These are phyloP conservation scores for Chaetops frenatus DNA, from an alignment of 2,113 vertebrate genomes.

Conservation along the genomic window DNA sequence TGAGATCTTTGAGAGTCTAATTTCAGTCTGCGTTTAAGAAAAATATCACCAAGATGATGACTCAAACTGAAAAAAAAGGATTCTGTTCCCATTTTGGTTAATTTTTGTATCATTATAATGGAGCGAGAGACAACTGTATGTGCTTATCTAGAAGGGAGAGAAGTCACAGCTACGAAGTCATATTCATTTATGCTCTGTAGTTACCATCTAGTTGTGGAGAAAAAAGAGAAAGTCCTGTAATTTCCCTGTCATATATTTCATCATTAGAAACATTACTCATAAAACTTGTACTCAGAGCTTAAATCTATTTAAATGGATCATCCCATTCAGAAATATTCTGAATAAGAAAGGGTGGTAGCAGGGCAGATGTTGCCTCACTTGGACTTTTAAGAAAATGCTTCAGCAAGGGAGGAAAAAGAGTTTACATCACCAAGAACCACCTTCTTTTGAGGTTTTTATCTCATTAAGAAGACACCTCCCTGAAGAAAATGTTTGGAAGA, in stretches of 20 bases:
- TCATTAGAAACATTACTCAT: background rate
- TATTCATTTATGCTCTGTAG: background rate
- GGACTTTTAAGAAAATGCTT: background rate
- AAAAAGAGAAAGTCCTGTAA: background rate
- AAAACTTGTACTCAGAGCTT: background rate
- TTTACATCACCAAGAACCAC: background rate
- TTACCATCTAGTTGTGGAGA: background rate
- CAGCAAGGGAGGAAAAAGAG: background rate
- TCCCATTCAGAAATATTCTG: background rate
- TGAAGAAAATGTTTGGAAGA: background rate
- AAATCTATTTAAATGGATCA: background rate
- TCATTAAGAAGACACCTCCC: background rate
- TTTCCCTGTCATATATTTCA: background rate
- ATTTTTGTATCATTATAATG: background rate
- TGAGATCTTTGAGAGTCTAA: background rate
- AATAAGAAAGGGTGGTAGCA: background rate
- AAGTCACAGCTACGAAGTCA: background rate
- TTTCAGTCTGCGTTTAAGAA: background rate
- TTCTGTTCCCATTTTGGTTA: background rate
- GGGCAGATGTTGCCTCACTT: rapidly evolving
- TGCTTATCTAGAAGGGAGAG: background rate
- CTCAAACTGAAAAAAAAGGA: background rate
- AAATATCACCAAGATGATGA: background rate
- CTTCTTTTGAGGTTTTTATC: background rate
- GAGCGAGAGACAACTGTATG: background rate